Conservation (phyloP, 2,797 vertebrate genomes). For the Halcyon smyrnensis region DNA sequence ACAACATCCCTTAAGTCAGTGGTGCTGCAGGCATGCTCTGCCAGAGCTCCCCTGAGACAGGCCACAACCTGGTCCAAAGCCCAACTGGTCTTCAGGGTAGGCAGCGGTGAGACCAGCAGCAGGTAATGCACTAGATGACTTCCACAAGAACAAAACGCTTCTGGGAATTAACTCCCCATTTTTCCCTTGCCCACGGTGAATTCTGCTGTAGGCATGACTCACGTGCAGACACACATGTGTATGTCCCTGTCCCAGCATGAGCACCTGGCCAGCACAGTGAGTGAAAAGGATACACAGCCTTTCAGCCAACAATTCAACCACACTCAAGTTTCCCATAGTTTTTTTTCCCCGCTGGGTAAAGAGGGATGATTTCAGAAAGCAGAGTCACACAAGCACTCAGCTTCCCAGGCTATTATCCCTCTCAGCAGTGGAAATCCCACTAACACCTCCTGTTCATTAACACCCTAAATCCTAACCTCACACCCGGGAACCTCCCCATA, state of each 20-base stretch:
- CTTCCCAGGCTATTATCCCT: not conserved
- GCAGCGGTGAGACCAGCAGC: not conserved
- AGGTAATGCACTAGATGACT: not conserved
- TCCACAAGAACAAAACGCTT: not conserved
- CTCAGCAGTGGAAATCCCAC: not conserved
- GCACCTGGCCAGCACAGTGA: not conserved
- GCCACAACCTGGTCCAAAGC: not conserved
- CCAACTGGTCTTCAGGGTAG: not conserved
- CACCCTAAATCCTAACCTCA: not conserved
- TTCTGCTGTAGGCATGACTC: not conserved
- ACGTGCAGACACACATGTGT: not conserved
- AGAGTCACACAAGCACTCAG: not conserved
- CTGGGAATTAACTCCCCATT: not conserved
- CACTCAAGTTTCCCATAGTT: not conserved
- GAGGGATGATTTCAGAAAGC: not conserved
- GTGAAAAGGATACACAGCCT: not conserved
- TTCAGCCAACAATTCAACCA: not conserved
- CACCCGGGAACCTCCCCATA: not conserved
- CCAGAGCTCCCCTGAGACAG: not conserved
- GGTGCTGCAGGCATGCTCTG: not conserved
- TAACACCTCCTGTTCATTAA: not conserved
- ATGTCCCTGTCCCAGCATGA: not conserved
- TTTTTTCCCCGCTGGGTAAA: not conserved
- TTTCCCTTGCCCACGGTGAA: not conserved
- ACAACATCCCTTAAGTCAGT: accelerated